Base-by-base conservation (phyloP, 1,140 invertebrate genomes). In the Nasonia giraulti region DNA sequence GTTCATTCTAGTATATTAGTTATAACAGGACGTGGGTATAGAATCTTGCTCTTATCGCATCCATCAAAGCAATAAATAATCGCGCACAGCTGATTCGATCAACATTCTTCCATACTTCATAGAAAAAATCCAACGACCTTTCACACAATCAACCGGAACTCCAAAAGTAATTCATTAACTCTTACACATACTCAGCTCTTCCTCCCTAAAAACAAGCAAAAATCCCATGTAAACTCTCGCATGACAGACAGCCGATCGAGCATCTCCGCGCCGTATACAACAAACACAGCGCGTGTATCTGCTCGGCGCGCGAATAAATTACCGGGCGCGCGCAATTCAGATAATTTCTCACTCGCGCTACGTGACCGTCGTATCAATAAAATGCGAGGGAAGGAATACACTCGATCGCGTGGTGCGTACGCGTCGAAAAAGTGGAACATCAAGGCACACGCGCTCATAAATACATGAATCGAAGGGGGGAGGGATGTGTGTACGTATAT, bases 391-490 rank as follows among this genome's bases (percentile, higher is more conserved):
- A n/a, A 62, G 20, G 20, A 20, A 62, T 62, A 62, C 7, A 62
- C 17, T 20, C 31, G 20, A 14, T 8, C 77, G 74, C 55, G 73
- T 85, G 78, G 20, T 27, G 20, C 55, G 74, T 81, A 62, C 27
- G 37, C 27, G 37, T 80, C 33, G 40, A 75, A 75, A 80, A 55
- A 66, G 37, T 2, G 44, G 40, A 69, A 85, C 84, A 85, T 68
- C 79, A 77, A 77, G 44, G 40, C 44, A 47, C 27, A 86, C 47
- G 81, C 55, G 76, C 69, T 86, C 85, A 50, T 86, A 86, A 82
- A 86, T 83, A 79, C 27, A 79, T 44, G 10, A 8, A 44, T 79
- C 23, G 11, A 11, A 2, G 7, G 73, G n/a, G 6, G 40, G 0
- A 27, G 68, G 33, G 62, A 47, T 50, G 12, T 14, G 47, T 17